phyloP scores from a whole-genome alignment of 1,140 invertebrate species.

The Paraescarpia echinospica region DNA sequence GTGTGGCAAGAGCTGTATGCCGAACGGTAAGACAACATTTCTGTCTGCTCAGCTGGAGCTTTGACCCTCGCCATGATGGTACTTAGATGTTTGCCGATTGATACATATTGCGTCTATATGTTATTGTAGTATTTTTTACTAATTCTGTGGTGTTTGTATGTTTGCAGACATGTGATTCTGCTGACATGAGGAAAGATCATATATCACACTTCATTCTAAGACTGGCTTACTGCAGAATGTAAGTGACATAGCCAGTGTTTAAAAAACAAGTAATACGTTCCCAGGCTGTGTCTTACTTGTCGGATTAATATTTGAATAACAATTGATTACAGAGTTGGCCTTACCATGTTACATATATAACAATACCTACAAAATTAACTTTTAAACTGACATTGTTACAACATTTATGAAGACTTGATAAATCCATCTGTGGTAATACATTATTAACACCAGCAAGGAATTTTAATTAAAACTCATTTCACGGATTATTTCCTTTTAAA shows the following conservation, averaged over 20 bases:
- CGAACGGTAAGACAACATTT: conserved; percentile 16
- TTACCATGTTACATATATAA: background rate
- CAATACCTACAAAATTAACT: too few relatives aligned
- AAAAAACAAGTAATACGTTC: background rate
- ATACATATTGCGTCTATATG: too few relatives aligned
- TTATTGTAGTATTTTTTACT: background rate
- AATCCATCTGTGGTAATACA: background rate
- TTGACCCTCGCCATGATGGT: background rate
- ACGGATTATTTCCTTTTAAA: too few relatives aligned
- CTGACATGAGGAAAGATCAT: conserved; percentile 69
- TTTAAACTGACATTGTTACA: background rate
- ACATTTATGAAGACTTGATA: background rate
- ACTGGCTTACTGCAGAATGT: conserved; percentile 78
- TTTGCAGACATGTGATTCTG: conserved; percentile 61
- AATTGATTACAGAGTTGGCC: background rate
- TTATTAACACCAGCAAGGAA: background rate
- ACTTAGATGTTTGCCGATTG: too few relatives aligned
- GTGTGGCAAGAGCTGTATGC: conserved; percentile 13
- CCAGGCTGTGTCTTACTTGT: background rate
- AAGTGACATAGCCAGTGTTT: conserved; percentile 34
- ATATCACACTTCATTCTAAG: conserved; percentile 92
- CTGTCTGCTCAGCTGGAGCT: too few relatives aligned
- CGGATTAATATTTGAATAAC: background rate
- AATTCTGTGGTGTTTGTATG: conserved; percentile 15
- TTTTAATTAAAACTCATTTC: too few relatives aligned